Base-by-base conservation (phyloP, 2,888 invertebrate species). In the Amaurobius ferox region DNA sequence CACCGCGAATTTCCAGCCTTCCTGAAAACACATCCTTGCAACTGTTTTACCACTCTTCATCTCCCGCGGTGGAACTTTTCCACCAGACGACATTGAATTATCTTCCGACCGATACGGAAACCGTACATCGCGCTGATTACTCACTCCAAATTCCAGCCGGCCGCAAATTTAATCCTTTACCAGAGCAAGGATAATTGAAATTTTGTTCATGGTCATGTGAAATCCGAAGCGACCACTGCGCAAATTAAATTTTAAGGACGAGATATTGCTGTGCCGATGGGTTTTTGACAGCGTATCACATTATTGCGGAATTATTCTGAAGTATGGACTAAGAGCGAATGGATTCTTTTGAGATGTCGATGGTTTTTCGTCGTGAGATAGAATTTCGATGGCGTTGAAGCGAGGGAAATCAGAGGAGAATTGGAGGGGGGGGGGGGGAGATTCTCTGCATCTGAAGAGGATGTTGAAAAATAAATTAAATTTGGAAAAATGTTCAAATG, bases 161-260 rank as follows among this genome's bases (percentile, higher is more conserved):
- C 32, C 30, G 76, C 67, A 62, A 79, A 79, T 71, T 62, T 62
- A 70, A 29, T 29, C 70, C 71, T 30, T 61, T 71, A 26, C 68
- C 40, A 35, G n/a, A 16, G 35, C 9, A 55, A 28, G 64, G 79
- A 79, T 79, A 79, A 79, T 79, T 79, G 79, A 72, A 79, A 79
- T 79, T 79, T 79, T 55, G 79, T 72, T 48, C 48, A 55, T 44
- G 39, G 64, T 32, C 16, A 72, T 72, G 79, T 64, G 48, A 79
- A 79, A 66, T 68, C 64, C 30, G 72, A 66, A 11, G 35, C 23
- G 48, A 16, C 35, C 72, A 26, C 30, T 44, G 79, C 48, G 19
- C 71, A 76, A 76, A 80, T 80, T 80, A 67, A 83, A 83, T 83
- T 83, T 81, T 71, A 71, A 74, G 76, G 28, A 44, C 28, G 44